These are phyloP conservation scores for Brachypterus glaber DNA, from an alignment of 2,888 invertebrate genomes.

Conservation along the genomic window DNA sequence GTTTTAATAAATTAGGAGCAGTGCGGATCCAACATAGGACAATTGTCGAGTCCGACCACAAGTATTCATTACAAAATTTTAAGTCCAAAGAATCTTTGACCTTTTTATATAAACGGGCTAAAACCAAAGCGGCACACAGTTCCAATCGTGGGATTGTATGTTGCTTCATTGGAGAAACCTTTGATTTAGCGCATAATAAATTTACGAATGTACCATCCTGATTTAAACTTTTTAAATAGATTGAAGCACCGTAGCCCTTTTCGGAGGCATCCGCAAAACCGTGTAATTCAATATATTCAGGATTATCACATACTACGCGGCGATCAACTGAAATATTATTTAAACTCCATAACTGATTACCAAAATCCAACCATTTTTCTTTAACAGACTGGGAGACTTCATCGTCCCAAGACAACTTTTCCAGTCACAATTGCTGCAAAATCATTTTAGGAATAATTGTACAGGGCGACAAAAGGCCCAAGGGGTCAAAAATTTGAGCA, in stretches of 20 bases:
- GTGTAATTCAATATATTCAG: slow-evolving; percentile 1
- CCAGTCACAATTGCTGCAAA: slow-evolving; percentile 2
- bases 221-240: neutral
- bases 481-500: neutral
- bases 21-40: neutral
- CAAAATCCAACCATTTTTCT: neutral
- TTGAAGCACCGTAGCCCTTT: slow-evolving; percentile 2
- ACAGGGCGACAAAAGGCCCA: neutral
- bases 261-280: slow-evolving; percentile 6
- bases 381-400: neutral
- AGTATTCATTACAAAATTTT: neutral
- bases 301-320: neutral
- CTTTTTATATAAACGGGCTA: slow-evolving; percentile 2
- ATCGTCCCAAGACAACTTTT: slow-evolving; percentile 5
- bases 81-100: neutral
- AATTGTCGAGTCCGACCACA: neutral
- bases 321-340: too few relatives aligned
- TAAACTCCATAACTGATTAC: too few relatives aligned
- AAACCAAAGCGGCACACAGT: slow-evolving; percentile 12
- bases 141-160: slow-evolving; percentile 12
- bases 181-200: slow-evolving; percentile 12
- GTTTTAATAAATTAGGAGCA: neutral
- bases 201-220: neutral
- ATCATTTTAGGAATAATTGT: slow-evolving; percentile 3
- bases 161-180: slow-evolving; percentile 11